Evolutionary conservation across 2,797 vertebrate genomes (phyloP), one percentile per base, ranked within the genome.

Genomic region (Propithecus perrieri): DNA sequence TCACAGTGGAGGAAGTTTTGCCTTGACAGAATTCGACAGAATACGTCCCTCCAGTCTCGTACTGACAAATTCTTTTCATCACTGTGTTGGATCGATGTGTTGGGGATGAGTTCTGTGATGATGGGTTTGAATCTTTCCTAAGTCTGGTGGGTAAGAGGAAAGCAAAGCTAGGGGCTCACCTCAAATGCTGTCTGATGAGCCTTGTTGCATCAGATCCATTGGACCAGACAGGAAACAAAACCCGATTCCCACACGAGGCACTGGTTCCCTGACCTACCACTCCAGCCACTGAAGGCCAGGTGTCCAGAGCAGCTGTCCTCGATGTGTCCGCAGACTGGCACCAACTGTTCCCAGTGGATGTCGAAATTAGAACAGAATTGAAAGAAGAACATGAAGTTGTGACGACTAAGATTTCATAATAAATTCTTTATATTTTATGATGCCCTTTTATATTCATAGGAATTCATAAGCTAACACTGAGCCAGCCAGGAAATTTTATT

Each of bases 281-380:
- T 72, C 76, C 18, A 48, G 38, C 43, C 35, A 8, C 20, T 14
- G 2, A 1, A 20, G 5, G 9, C 8, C 33, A 5, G 11, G 2
- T 2, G 30, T 22, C 24, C 2, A 0, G 17, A 38, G 1, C 4
- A 67, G 14, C 13, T 57, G 12, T 20, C 30, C 33, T 55, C 11
- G 0, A 0, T 1, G 4, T 28, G 14, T 7, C 15, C 11, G 0
- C 8, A 0, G 10, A 8, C 53, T 3, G 5, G 1, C 1, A 4
- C 41, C 55, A 8, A 2, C 0, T 2, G 3, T 10, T 1, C 5
- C 53, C 4, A 22, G 65, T 5, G 20, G 18, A 0, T 63, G 3
- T 22, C 13, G 15, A 72, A 6, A 59, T 9, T 15, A 10, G 92
- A 43, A 46, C 7, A 30, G 41, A n/a, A 8, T 35, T 9, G 17